Evolutionary conservation across 2,797 vertebrate species (phyloP).

Genomic region (Potorous gilbertii): DNA sequence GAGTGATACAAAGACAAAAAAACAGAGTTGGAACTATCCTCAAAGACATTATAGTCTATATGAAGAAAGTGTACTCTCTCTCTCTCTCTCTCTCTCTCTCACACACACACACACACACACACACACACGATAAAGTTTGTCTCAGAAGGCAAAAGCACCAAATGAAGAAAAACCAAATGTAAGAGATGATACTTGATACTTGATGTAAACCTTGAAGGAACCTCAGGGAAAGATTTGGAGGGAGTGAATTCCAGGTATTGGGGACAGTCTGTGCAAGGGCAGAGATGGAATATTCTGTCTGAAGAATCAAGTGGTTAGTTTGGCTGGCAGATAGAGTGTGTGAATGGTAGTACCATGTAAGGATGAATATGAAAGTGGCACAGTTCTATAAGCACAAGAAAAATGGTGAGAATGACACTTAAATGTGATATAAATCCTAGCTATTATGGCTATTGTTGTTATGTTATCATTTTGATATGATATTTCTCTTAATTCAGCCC

Average conservation of each 20-base stretch:
- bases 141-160: not conserved
- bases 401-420: not conserved
- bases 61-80: not conserved
- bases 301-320: not conserved
- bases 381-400: not conserved
- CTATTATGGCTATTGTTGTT: no score
- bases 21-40: not conserved
- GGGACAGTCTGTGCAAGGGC: not conserved
- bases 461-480: not conserved
- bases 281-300: not conserved
- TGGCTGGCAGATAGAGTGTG: not conserved
- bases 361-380: not conserved
- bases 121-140: no score
- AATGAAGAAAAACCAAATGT: not conserved
- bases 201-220: not conserved
- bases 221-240: not conserved
- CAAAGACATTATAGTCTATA: not conserved
- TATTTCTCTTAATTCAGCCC: not conserved
- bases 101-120: no score
- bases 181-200: not conserved
- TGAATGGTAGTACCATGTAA: not conserved
- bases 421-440: not conserved
- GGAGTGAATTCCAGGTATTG: not conserved
- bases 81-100: no score
- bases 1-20: not conserved